Base-by-base conservation (phyloP, 1,140 invertebrate genomes). In the Acromyrmex echinatior region DNA sequence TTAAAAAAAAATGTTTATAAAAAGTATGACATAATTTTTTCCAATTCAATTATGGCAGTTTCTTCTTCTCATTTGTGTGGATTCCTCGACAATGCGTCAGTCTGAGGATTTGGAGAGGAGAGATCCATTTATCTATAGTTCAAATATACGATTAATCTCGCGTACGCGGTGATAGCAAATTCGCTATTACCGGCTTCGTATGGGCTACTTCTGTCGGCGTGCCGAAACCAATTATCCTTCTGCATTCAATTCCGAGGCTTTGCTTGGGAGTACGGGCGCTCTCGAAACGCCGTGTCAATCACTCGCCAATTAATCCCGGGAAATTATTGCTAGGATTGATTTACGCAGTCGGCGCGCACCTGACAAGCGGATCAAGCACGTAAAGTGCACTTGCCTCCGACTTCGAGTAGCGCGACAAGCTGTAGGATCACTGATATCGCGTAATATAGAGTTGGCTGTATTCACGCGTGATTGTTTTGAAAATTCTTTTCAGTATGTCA, bases 261-360 rank as follows among this genome's bases (percentile, higher is more conserved):
- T 45, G 73, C 66, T 62, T 81, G 31, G 85, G 60, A 82, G 63
- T 62, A 78, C 71, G 88, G 56, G 66, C 7, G 51, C 78, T 84
- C 89, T 90, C 89, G 88, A 90, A 90, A 89, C 88, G 84, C 73
- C 89, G 86, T 87, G 89, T 90, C 89, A 90, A 90, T 90, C 89
- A 90, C 86, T 90, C 88, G 88, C 89, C 86, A 90, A 90, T 90
- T 90, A 90, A 90, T 90, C 88, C 73, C 60, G 85, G 85, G 88
- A 90, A 90, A 90, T 90, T 90, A 90, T 90, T 90, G 89, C 89
- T 90, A 74, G 89, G 89, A 89, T 90, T 90, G 88, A 90, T 90
- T 87, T 86, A 71, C 71, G 51, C 63, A 78, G 88, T 77, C 56
- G 65, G 81, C 85, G 86, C 85, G 88, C 73, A 79, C 73, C 73